Evolutionary conservation across 2,113 vertebrate species (phyloP).

Genomic region (Eonycteris spelaea): DNA sequence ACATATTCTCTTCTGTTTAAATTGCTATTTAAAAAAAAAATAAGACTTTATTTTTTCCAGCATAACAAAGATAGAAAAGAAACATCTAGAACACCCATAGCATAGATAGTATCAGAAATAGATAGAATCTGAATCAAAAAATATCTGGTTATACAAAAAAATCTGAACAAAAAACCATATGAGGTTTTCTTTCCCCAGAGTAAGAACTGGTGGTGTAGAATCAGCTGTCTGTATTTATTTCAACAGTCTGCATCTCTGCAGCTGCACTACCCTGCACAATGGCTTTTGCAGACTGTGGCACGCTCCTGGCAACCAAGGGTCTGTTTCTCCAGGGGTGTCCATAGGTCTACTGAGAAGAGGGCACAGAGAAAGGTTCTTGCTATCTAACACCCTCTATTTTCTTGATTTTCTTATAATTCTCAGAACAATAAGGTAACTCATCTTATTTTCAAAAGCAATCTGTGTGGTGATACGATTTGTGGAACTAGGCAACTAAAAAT

Average conservation of each 20-base stretch:
- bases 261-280: neutral
- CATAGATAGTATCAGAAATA: constrained; percentile 46
- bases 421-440: neutral
- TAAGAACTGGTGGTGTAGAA: neutral
- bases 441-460: neutral
- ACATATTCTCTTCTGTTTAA: neutral
- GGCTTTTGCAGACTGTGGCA: neutral
- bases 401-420: neutral
- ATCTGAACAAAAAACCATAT: constrained; percentile 11
- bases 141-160: constrained; percentile 46
- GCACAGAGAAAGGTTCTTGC: neutral
- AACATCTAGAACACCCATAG: neutral
- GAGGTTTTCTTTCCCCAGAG: constrained; percentile 39
- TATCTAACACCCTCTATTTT: neutral
- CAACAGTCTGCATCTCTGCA: neutral
- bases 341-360: neutral
- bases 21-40: neutral
- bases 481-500: neutral
- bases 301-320: rapidly evolving
- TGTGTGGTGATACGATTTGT: neutral
- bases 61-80: neutral
- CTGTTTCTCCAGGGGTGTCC: neutral
- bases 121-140: too few species aligned
- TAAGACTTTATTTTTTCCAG: neutral
- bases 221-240: neutral